These are phyloP conservation scores for Seriola rivoliana DNA, from an alignment of 2,113 vertebrate genomes.

Conservation along the genomic window DNA sequence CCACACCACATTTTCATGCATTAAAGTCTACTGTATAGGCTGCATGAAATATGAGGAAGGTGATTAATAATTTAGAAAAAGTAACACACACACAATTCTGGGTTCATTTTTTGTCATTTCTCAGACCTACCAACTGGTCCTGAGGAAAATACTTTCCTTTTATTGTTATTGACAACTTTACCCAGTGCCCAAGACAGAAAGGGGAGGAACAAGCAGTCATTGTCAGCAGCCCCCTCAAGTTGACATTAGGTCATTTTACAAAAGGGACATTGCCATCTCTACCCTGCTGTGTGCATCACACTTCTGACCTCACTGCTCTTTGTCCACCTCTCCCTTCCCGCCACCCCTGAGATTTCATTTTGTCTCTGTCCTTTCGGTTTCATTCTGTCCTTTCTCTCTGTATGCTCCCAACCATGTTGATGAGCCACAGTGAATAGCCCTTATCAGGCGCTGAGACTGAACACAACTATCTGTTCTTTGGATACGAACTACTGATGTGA, in stretches of 20 bases:
- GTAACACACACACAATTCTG: neutral
- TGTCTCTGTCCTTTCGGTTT: slow-evolving; percentile 18
- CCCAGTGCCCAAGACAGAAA: neutral
- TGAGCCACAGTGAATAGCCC: slow-evolving; percentile 24
- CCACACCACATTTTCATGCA: neutral
- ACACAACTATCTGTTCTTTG: slow-evolving; percentile 46
- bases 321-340: slow-evolving; percentile 30
- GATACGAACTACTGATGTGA: slow-evolving; percentile 9
- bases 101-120: slow-evolving; percentile 1
- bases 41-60: neutral
- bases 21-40: neutral
- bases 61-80: neutral
- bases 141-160: slow-evolving; percentile 1
- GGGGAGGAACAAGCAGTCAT: slow-evolving; percentile 6
- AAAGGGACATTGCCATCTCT: slow-evolving; percentile 45
- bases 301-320: slow-evolving; percentile 46
- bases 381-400: slow-evolving; percentile 36
- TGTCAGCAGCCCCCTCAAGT: slow-evolving; percentile 27
- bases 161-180: slow-evolving; percentile 24
- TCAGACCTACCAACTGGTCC: neutral
- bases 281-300: slow-evolving; percentile 39
- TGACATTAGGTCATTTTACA: slow-evolving; percentile 17
- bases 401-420: slow-evolving; percentile 25
- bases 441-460: slow-evolving; percentile 22
- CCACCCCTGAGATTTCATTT: slow-evolving; percentile 25